Percentiles rank a stretch among this genome's conserved stretches.
These are phyloP conservation scores for Mallateleia sp. DNA, from an alignment of 2,888 invertebrate species.

Conservation along the genomic window DNA sequence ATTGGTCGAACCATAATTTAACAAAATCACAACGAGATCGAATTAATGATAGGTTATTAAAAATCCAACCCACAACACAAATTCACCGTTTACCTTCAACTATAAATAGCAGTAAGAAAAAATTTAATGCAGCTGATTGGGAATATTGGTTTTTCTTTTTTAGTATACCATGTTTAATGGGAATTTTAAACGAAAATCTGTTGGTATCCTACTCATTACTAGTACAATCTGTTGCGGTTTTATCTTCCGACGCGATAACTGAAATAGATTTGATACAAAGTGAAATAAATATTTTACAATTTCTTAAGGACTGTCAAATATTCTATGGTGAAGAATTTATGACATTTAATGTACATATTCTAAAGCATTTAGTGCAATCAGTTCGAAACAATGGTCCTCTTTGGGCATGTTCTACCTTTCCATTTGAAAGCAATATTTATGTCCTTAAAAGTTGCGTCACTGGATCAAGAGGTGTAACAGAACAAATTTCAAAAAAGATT, in stretches of 20 bases:
- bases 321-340: slow-evolving; percentile 20
- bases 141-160: slow-evolving; percentile 52
- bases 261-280: slow-evolving; percentile 36
- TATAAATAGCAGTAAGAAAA: background rate
- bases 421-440: slow-evolving; percentile 39
- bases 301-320: slow-evolving; percentile 10
- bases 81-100: slow-evolving; percentile 39
- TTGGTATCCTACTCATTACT: slow-evolving; percentile 14
- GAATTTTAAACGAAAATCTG: slow-evolving; percentile 6
- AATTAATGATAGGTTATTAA: background rate
- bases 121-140: slow-evolving; percentile 63
- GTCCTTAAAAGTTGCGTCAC: slow-evolving; percentile 14
- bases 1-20: slow-evolving; percentile 23
- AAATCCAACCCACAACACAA: slow-evolving; percentile 4
- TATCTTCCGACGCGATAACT: slow-evolving; percentile 21
- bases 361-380: slow-evolving; percentile 11
- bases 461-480: slow-evolving; percentile 16
- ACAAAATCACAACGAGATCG: background rate
- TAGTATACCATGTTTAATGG: slow-evolving; percentile 57
- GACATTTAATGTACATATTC: slow-evolving; percentile 36
- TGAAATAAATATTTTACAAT: slow-evolving; percentile 14
- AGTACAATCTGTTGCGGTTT: slow-evolving; percentile 18
- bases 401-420: slow-evolving; percentile 16
- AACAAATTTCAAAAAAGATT: slow-evolving; percentile 7
- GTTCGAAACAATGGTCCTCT: slow-evolving; percentile 1